Evolutionary conservation across 1,140 invertebrate genomes (phyloP).

Genomic region (Mycetomoellerius zeteki): DNA sequence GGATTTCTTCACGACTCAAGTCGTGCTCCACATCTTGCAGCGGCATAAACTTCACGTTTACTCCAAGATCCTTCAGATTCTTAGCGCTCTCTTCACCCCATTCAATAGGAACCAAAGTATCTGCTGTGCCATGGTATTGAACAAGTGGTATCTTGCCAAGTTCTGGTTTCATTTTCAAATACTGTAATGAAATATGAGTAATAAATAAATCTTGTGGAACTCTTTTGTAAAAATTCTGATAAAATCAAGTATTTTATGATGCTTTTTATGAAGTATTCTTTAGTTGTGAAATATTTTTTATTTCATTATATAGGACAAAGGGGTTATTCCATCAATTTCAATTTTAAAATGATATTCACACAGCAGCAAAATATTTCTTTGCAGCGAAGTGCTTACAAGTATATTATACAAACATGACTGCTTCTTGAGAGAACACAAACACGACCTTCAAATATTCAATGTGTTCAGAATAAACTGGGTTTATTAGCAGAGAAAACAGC

Average conservation of each 20-base stretch:
- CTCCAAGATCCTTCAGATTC: conserved; percentile 84
- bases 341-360: no score
- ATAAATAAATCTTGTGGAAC: neutral
- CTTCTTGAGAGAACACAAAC: no score
- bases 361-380: no score
- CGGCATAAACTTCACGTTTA: conserved; percentile 86
- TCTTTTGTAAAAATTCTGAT: neutral
- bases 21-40: conserved; percentile 88
- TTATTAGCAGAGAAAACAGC: no score
- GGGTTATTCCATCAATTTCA: no score
- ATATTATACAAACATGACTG: no score
- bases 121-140: conserved; percentile 84
- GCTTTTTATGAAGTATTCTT: neutral
- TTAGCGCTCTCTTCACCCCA: conserved; percentile 88
- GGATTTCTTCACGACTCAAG: conserved; percentile 86
- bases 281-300: neutral
- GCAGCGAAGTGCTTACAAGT: no score
- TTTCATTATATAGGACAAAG: neutral
- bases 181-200: conserved; percentile 43
- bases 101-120: conserved; percentile 87
- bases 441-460: no score
- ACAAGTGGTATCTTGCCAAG: conserved; percentile 77
- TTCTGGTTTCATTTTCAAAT: conserved; percentile 48
- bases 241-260: neutral
- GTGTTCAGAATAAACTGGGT: no score